A percentile compares a stretch with the other conserved stretches of the same genome.
phyloP scores from a whole-genome alignment of 2,113 vertebrate species.

The Himantopus leucocephalus region DNA sequence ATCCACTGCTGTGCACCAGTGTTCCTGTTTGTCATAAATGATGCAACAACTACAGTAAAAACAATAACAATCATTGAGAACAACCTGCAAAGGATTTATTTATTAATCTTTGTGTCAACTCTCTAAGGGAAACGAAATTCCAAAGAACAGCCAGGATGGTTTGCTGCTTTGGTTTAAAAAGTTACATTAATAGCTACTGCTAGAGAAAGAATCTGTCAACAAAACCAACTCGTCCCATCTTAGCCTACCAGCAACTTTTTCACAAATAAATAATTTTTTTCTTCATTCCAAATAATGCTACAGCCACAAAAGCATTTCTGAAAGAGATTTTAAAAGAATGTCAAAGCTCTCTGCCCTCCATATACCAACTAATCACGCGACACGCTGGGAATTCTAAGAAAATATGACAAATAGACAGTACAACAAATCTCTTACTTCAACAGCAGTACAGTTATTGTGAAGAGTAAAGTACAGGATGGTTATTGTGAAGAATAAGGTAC shows the following conservation, averaged over 20 bases:
- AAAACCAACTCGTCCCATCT: neutral
- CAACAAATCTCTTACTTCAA: neutral
- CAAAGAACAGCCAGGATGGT: neutral
- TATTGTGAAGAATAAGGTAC: neutral
- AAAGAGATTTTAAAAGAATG: neutral
- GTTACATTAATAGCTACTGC: neutral
- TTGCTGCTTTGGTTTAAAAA: neutral
- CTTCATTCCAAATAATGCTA: neutral
- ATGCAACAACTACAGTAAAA: neutral
- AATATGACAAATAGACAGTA: rapidly evolving
- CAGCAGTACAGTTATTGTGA: neutral
- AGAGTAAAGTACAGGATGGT: neutral
- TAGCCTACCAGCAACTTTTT: neutral
- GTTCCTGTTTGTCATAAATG: neutral
- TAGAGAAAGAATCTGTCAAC: neutral
- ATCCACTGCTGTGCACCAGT: neutral
- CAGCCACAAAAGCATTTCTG: neutral
- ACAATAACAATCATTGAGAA: neutral
- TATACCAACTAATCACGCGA: too few relatives aligned
- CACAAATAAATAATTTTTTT: neutral
- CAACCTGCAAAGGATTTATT: neutral
- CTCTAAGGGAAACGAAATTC: neutral
- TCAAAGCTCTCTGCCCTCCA: neutral
- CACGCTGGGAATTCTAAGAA: neutral
- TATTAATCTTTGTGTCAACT: neutral